Evolutionary conservation across 2,888 invertebrate species (phyloP), one percentile per base, ranked within the genome.

Genomic region (Cerceris rybyensis): DNA sequence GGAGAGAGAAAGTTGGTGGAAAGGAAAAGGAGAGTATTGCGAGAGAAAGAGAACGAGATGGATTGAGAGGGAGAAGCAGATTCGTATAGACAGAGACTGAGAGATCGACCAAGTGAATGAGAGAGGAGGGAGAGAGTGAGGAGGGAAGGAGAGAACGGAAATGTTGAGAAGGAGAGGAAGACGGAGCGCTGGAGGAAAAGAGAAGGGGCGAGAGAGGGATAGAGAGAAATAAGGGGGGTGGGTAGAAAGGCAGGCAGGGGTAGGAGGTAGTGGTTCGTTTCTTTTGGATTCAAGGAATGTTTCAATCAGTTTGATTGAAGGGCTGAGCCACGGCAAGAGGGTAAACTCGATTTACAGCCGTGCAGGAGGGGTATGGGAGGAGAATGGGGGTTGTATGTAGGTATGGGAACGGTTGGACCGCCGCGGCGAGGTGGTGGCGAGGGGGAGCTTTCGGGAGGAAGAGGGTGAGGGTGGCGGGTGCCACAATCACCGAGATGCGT

Each of bases 281-380:
- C 92, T 92, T 92, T 92, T 91, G 92, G 92, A 92, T 92, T 92
- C 92, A 92, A 92, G 91, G 91, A 92, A 92, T 92, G 92, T 92
- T 92, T 92, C 92, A 92, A 92, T 92, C 92, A 92, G 92, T 92
- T 92, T 92, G 92, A 92, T 92, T 92, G 92, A 92, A 92, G 92
- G 92, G 92, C 91, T 91, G 91, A 90, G 90, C 90, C 87, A 90
- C 90, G 90, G 92, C 92, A 92, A 92, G 92, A 92, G 92, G 92
- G 92, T 92, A 92, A 92, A 92, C 92, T 92, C 92, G 92, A 92
- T 92, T 92, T 92, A 91, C 92, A 90, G 90, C 85, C 89, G 88
- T 89, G 90, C 88, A 87, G 89, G 85, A 79, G 81, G 85, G 77
- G 78, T 58, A 57, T 72, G 64, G 81, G 69, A 73, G 71, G 71